Conservation (phyloP, 2,113 vertebrate genomes). For the Passerina amoena region DNA sequence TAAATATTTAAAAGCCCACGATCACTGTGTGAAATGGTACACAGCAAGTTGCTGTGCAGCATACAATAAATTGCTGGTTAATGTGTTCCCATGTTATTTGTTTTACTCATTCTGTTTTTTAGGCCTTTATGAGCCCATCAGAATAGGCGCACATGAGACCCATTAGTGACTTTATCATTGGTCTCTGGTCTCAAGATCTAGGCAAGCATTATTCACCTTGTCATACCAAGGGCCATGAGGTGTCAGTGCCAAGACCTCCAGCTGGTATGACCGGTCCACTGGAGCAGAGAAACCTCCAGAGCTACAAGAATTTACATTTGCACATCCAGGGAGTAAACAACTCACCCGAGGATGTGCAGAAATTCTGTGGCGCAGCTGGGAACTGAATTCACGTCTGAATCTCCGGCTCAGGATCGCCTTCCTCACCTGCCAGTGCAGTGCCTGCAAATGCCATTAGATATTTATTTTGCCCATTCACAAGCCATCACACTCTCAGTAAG, state of each 20-base stretch:
- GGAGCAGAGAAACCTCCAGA: neutral
- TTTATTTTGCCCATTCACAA: neutral
- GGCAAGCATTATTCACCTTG: neutral
- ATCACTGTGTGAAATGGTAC: neutral
- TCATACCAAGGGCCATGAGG: neutral
- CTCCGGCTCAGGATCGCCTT: neutral
- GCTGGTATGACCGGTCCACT: neutral
- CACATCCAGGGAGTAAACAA: neutral
- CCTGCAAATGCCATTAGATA: neutral
- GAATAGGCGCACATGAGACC: neutral
- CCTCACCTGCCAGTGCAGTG: neutral
- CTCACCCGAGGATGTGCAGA: neutral
- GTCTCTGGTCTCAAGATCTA: neutral
- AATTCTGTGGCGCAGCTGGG: neutral
- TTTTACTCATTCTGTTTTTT: neutral
- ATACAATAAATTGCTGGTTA: neutral
- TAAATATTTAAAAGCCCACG: neutral
- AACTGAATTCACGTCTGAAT: neutral
- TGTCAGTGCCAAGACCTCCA: neutral
- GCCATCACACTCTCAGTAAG: neutral
- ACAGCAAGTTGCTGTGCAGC: neutral
- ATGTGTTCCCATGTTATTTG: neutral
- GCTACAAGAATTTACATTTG: neutral
- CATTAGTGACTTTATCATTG: neutral
- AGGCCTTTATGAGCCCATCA: neutral